These are phyloP conservation scores for Tragulus kanchil DNA, from an alignment of 2,113 vertebrate species.

Conservation along the genomic window DNA sequence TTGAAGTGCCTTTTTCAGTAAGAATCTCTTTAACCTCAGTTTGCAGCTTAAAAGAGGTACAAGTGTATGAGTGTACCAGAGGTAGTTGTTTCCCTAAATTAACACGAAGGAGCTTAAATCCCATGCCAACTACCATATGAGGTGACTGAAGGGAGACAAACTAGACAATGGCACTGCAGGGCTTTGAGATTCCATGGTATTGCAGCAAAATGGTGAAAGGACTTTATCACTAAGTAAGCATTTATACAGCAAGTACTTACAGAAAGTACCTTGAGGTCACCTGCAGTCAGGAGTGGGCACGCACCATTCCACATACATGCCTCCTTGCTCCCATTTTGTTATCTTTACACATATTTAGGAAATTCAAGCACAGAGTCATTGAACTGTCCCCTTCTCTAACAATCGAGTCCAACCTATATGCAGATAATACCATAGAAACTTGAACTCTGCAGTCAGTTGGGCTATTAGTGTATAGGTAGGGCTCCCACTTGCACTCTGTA, in stretches of 20 bases:
- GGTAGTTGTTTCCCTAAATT: background rate
- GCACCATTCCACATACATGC: too few relatives aligned
- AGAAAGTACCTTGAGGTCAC: background rate
- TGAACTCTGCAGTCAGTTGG: background rate
- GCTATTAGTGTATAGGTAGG: background rate
- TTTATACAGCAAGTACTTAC: conserved; percentile 3
- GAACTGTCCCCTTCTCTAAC: background rate
- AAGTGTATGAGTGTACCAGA: background rate
- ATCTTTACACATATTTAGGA: background rate
- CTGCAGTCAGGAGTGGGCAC: background rate
- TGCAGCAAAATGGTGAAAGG: conserved; percentile 7
- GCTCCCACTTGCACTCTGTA: background rate
- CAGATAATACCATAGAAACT: background rate
- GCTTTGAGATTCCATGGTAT: background rate
- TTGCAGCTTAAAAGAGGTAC: conserved; percentile 62
- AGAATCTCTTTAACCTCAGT: conserved; percentile 55
- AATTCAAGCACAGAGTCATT: background rate
- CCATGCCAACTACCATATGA: background rate
- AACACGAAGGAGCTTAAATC: background rate
- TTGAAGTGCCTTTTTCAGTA: conserved; percentile 64
- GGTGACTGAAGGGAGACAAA: background rate
- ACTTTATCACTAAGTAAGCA: conserved; percentile 13
- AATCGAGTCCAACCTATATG: too few relatives aligned
- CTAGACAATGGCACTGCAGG: background rate
- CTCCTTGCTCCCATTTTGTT: background rate